Evolutionary conservation across 2,888 invertebrate genomes (phyloP).

Genomic region (Aspidiotus rigidus): DNA sequence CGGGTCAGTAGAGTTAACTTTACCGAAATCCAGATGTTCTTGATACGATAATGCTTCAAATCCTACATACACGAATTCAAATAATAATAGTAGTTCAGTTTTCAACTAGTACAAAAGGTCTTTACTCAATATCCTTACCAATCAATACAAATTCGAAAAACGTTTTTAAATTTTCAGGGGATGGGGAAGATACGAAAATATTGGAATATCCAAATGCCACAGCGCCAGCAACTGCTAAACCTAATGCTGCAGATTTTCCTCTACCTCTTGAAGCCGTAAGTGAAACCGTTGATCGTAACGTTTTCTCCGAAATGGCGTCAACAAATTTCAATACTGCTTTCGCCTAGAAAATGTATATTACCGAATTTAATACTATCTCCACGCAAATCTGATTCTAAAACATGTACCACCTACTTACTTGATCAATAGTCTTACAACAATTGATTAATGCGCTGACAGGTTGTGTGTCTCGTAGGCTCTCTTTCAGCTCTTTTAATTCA

Average conservation of each 20-base stretch:
- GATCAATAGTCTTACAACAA: slow-evolving; percentile 85
- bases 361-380: not conserved
- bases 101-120: too few relatives aligned
- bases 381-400: not conserved
- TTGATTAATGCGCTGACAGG: slow-evolving; percentile 82
- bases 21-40: slow-evolving; percentile 90
- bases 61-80: slow-evolving; percentile 43
- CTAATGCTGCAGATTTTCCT: slow-evolving; percentile 96
- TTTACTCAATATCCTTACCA: slow-evolving; percentile 46
- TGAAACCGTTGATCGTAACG: slow-evolving; percentile 76
- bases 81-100: too few relatives aligned
- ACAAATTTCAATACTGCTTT: slow-evolving; percentile 86
- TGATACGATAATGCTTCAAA: slow-evolving; percentile 88
- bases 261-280: slow-evolving; percentile 93
- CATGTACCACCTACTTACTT: slow-evolving; percentile 45
- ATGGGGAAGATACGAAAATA: slow-evolving; percentile 94
- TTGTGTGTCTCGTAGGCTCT: slow-evolving; percentile 77
- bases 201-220: slow-evolving; percentile 80
- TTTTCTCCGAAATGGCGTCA: slow-evolving; percentile 89
- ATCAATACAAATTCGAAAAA: slow-evolving; percentile 94
- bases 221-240: slow-evolving; percentile 79
- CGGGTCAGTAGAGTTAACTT: slow-evolving; percentile 87
- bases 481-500: slow-evolving; percentile 65
- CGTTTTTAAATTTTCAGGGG: slow-evolving; percentile 95
- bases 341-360: slow-evolving; percentile 47